These are phyloP conservation scores for Clarias macrocephalus DNA, from an alignment of 2,113 vertebrate species.

Conservation along the genomic window DNA sequence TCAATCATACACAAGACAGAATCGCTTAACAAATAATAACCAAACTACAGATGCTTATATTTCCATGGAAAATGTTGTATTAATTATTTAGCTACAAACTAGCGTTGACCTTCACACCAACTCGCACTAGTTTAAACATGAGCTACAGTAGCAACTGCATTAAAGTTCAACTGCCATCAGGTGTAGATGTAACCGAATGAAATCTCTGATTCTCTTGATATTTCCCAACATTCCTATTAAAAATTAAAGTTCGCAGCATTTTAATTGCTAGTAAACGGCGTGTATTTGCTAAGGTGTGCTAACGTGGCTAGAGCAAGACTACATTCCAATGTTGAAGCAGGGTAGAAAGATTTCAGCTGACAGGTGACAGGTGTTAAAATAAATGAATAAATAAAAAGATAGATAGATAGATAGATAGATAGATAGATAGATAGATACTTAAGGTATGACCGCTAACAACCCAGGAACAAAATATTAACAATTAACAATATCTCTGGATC, in stretches of 20 bases:
- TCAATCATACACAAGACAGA: neutral
- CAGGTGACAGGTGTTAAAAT: too few relatives aligned
- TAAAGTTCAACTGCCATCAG: neutral
- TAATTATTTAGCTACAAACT: neutral
- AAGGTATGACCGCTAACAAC: neutral
- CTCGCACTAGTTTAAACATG: neutral
- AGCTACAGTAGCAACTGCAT: neutral
- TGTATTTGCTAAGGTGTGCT: constrained; percentile 9
- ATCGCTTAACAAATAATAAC: neutral
- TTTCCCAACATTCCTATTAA: neutral
- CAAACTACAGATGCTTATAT: neutral
- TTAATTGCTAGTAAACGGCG: neutral
- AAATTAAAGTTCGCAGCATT: neutral
- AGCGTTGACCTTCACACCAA: neutral
- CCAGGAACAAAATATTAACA: neutral
- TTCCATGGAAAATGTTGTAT: neutral
- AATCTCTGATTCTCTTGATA: neutral
- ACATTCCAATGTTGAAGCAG: neutral
- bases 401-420: too few relatives aligned
- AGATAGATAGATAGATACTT: too few relatives aligned
- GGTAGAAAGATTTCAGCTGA: neutral
- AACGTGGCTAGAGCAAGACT: neutral
- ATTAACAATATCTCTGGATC: neutral
- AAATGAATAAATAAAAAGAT: too few relatives aligned
- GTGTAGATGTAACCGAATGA: neutral